A percentile compares a stretch with the other conserved stretches of the same genome.
Conservation (phyloP, 2,797 vertebrate genomes). For the Carapus acus region DNA sequence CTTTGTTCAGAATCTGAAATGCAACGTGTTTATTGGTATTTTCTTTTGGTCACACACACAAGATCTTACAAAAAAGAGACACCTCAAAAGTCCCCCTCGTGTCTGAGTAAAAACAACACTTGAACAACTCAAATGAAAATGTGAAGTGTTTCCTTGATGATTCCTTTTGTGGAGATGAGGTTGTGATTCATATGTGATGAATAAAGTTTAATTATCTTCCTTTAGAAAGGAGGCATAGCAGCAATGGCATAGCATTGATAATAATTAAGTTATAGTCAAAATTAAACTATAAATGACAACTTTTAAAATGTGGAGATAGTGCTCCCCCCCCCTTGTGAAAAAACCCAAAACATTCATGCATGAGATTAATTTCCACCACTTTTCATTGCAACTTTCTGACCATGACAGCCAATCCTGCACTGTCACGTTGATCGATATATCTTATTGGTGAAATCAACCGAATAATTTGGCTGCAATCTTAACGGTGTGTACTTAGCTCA, state of each 20-base stretch:
- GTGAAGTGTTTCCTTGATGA: slow-evolving; percentile 13
- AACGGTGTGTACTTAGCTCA: not conserved
- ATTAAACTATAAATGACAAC: not conserved
- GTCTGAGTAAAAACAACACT: slow-evolving; percentile 25
- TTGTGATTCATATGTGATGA: slow-evolving; percentile 14
- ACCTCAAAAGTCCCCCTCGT: slow-evolving; percentile 60
- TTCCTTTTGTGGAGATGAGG: no score
- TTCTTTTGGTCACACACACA: no score
- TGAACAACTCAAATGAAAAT: slow-evolving; percentile 24
- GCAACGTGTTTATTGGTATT: not conserved
- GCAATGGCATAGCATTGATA: slow-evolving; percentile 16
- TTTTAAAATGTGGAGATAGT: not conserved
- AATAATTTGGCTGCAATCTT: slow-evolving; percentile 8
- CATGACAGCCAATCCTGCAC: not conserved
- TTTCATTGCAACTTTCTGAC: slow-evolving; percentile 3
- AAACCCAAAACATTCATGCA: slow-evolving; percentile 14
- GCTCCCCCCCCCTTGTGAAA: slow-evolving; percentile 7
- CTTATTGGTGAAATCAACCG: slow-evolving; percentile 10
- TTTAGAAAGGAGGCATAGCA: slow-evolving; percentile 21
- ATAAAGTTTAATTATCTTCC: slow-evolving; percentile 9
- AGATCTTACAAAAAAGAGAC: not conserved
- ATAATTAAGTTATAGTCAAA: not conserved
- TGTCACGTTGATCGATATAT: no score
- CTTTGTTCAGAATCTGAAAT: no score
- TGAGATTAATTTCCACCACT: slow-evolving; percentile 1